A percentile compares a stretch with the other conserved stretches of the same genome.
Evolutionary conservation across 1,140 invertebrate genomes (phyloP).

Genomic region (Monomorium pharaonis): DNA sequence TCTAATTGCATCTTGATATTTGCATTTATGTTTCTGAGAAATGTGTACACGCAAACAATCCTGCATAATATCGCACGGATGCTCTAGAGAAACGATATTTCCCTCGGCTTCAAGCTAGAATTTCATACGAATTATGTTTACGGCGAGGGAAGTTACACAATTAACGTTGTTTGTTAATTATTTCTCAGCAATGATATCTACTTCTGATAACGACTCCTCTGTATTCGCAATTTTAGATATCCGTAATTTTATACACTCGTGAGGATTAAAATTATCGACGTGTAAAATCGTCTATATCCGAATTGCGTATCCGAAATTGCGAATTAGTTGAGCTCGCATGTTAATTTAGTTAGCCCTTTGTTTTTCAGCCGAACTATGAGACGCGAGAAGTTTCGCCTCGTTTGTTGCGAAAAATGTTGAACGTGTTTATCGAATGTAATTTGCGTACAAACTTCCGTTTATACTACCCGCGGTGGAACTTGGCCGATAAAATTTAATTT

Average conservation of each 20-base stretch:
- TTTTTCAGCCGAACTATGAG: not conserved
- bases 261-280: not conserved
- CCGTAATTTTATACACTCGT: not conserved
- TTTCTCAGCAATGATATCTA: not conserved
- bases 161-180: slow-evolving; percentile 47
- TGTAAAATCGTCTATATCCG: not conserved
- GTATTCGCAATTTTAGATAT: not conserved
- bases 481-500: slow-evolving; percentile 72
- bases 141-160: not conserved
- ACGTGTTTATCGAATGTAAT: slow-evolving; percentile 56
- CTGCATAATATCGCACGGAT: not conserved
- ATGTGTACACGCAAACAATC: not conserved
- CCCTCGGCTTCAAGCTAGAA: slow-evolving; percentile 1
- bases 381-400: not conserved
- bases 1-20: slow-evolving; percentile 26
- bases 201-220: not conserved
- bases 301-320: not conserved
- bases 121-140: slow-evolving; percentile 41
- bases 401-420: slow-evolving; percentile 49
- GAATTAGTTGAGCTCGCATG: not conserved
- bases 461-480: slow-evolving; percentile 33
- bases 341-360: not conserved
- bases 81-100: not conserved
- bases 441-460: slow-evolving; percentile 25
- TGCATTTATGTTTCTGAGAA: slow-evolving; percentile 13